Conservation (phyloP, 2,113 vertebrate species). For the Thamnophis sirtalis region DNA sequence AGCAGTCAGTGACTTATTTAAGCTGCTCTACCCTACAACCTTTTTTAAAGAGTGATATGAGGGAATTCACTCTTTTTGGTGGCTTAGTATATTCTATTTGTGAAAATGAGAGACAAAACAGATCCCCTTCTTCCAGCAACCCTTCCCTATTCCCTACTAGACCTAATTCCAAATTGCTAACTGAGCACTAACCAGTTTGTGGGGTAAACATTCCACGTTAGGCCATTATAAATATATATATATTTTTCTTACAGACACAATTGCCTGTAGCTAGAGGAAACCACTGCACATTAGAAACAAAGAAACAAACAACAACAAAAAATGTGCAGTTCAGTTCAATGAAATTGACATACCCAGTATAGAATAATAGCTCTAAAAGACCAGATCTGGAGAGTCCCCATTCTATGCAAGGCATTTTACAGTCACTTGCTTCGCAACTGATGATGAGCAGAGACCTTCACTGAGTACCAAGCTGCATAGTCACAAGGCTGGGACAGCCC, state of each 20-base stretch:
- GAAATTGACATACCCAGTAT: conserved; percentile 6
- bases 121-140: conserved; percentile 5
- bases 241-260: background rate
- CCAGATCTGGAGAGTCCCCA: conserved; percentile 26
- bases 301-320: background rate
- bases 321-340: conserved; percentile 8
- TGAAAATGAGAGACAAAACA: conserved; percentile 21
- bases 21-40: conserved; percentile 4
- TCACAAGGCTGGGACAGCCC: conserved; percentile 45
- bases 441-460: conserved; percentile 37
- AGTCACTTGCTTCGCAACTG: conserved; percentile 39
- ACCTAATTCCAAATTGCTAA: conserved; percentile 34
- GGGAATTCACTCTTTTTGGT: conserved; percentile 25
- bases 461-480: conserved; percentile 60
- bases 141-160: conserved; percentile 12
- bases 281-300: conserved; percentile 31
- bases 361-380: conserved; percentile 26
- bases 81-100: conserved; percentile 18
- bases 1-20: conserved; percentile 36
- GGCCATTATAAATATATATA: background rate
- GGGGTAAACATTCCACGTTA: conserved; percentile 23
- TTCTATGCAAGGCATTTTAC: conserved; percentile 27
- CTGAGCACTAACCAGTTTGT: conserved; percentile 14
- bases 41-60: conserved; percentile 23
- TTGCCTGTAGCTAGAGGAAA: conserved; percentile 32